A percentile compares a stretch with the other conserved stretches of the same genome.
These are phyloP conservation scores for Heteromormyrus szaboi DNA, from an alignment of 2,797 vertebrate species.

Conservation along the genomic window DNA sequence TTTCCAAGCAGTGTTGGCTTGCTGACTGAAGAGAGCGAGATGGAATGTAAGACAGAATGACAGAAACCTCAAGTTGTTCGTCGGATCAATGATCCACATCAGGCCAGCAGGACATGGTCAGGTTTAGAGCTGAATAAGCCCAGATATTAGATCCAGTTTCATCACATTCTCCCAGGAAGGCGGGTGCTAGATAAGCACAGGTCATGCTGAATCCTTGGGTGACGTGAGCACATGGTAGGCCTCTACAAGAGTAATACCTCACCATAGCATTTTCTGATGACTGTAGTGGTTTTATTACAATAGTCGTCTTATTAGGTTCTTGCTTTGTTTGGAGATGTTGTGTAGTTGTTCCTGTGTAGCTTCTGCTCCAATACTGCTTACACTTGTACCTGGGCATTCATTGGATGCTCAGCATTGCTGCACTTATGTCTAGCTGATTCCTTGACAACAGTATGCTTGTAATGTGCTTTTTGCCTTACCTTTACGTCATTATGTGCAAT, in stretches of 20 bases:
- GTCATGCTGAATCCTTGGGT: neutral
- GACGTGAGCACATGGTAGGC: neutral
- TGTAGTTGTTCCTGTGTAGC: neutral
- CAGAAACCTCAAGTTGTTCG: neutral
- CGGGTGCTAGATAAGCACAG: neutral
- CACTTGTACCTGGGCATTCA: neutral
- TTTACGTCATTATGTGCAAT: neutral
- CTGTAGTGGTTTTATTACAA: neutral
- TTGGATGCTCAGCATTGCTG: neutral
- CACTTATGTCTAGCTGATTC: neutral
- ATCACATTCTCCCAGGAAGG: neutral
- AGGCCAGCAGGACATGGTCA: neutral
- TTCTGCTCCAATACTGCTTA: neutral
- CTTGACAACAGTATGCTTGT: neutral
- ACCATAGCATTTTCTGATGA: neutral
- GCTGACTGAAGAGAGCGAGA: neutral
- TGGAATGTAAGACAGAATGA: neutral
- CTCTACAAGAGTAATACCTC: neutral
- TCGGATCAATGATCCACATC: neutral
- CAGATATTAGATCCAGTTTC: neutral
- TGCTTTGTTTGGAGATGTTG: neutral
- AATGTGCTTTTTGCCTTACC: neutral
- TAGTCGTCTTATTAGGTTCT: neutral
- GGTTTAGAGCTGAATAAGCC: neutral
- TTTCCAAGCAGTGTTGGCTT: neutral